phyloP scores from a whole-genome alignment of 92 coral and sea anemone species.

The Parazoanthus swiftii region DNA sequence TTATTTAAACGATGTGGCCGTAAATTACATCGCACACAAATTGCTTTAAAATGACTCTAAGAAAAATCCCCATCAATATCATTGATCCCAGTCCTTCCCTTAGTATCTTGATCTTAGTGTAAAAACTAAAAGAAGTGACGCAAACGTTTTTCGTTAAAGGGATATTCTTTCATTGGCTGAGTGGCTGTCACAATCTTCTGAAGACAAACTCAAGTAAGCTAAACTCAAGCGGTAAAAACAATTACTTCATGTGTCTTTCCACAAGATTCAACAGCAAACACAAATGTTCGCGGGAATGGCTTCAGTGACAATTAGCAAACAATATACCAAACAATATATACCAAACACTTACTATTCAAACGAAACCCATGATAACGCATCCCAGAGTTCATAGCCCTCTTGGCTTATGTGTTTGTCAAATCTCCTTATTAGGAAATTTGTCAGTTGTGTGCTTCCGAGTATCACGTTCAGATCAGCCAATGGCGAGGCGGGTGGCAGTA shows the following conservation, averaged over 20 bases:
- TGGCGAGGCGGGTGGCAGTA: conserved; percentile 72
- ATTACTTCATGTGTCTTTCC: too few relatives aligned
- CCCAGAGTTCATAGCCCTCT: conserved; percentile 91
- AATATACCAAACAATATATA: background rate
- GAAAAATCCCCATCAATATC: too few relatives aligned
- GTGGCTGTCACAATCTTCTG: background rate
- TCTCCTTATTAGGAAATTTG: conserved; percentile 77
- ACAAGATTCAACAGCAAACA: background rate
- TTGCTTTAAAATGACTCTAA: too few relatives aligned
- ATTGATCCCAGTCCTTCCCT: too few relatives aligned
- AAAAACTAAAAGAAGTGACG: too few relatives aligned
- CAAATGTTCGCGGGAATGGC: background rate
- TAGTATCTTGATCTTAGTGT: too few relatives aligned
- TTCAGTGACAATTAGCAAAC: background rate
- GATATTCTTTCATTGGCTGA: background rate
- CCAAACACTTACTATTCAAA: conserved; percentile 73
- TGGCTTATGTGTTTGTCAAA: conserved; percentile 83
- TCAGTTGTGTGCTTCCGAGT: conserved; percentile 77
- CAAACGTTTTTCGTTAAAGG: background rate
- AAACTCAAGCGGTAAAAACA: background rate
- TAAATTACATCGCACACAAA: too few relatives aligned
- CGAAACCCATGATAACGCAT: conserved; percentile 83
- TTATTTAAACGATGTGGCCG: too few relatives aligned
- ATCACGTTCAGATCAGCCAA: conserved; percentile 79
- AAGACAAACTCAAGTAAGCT: background rate